These are phyloP conservation scores for Spinus olivaceus DNA, from an alignment of 2,797 vertebrate genomes.

Conservation along the genomic window DNA sequence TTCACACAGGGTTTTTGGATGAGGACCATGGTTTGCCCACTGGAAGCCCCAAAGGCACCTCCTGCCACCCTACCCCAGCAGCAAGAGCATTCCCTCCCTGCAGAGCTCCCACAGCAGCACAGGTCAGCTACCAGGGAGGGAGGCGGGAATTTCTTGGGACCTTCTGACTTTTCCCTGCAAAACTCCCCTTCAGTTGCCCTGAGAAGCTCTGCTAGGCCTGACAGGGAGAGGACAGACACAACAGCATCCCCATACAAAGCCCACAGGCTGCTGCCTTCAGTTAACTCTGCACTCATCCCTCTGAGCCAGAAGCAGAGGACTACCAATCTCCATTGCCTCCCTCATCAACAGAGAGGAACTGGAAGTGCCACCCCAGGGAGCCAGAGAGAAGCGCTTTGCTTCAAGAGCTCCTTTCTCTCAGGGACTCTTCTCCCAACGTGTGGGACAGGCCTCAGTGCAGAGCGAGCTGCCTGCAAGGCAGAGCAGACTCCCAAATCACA, in stretches of 20 bases:
- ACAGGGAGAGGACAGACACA: not conserved
- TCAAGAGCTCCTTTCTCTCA: not conserved
- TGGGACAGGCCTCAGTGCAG: not conserved
- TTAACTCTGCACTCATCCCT: not conserved
- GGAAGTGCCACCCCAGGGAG: not conserved
- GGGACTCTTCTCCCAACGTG: fast-evolving
- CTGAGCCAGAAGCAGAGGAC: not conserved
- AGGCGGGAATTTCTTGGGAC: not conserved
- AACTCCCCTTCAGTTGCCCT: not conserved
- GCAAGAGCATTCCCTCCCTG: not conserved
- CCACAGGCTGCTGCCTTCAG: not conserved
- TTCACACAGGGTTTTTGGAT: not conserved
- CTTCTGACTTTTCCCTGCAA: not conserved
- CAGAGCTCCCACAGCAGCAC: not conserved
- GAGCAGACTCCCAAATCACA: not conserved
- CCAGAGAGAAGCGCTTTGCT: not conserved
- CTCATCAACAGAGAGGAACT: not conserved
- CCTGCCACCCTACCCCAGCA: not conserved
- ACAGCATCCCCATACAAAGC: not conserved
- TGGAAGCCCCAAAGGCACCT: not conserved
- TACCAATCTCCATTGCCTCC: not conserved
- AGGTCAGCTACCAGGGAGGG: not conserved
- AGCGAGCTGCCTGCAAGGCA: fast-evolving
- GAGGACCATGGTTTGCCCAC: not conserved
- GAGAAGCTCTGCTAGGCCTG: not conserved